phyloP scores from a whole-genome alignment of 2,113 vertebrate genomes.

The Poeciliopsis retropinna region DNA sequence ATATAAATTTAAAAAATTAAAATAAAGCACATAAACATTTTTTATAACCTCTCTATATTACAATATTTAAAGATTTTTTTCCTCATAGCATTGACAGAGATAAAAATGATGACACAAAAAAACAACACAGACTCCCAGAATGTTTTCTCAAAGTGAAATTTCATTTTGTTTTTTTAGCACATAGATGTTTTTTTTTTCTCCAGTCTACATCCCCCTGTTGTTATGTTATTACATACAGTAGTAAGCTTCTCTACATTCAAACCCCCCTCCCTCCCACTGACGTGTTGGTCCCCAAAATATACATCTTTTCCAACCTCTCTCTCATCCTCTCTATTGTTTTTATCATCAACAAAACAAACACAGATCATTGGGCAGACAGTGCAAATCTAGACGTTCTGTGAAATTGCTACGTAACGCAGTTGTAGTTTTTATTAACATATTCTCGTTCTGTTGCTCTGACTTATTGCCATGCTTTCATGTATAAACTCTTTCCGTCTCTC shows the following conservation, averaged over 20 bases:
- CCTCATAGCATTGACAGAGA: neutral
- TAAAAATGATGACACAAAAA: constrained; percentile 26
- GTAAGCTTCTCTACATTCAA: constrained; percentile 77
- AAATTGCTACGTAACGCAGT: constrained; percentile 76
- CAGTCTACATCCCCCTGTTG: constrained; percentile 66
- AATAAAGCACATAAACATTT: neutral
- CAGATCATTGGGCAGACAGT: constrained; percentile 75
- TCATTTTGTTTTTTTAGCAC: constrained; percentile 71
- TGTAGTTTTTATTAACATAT: constrained; percentile 66
- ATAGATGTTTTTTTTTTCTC: constrained; percentile 72
- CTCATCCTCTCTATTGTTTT: constrained; percentile 66
- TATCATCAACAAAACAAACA: constrained; percentile 75
- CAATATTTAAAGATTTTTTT: neutral
- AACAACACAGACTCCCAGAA: constrained; percentile 40
- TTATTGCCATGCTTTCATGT: constrained; percentile 69
- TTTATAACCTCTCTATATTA: neutral
- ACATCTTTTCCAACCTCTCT: constrained; percentile 67
- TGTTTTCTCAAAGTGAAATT: constrained; percentile 80
- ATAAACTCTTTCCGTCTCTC: constrained; percentile 48
- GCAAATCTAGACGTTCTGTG: constrained; percentile 76
- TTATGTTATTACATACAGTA: constrained; percentile 69
- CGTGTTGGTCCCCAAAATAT: constrained; percentile 81
- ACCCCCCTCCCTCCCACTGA: constrained; percentile 44
- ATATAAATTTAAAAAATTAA: neutral
- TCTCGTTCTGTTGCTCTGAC: constrained; percentile 65